Percentiles rank a stretch among this genome's conserved stretches.
phyloP scores from a whole-genome alignment of 2,113 vertebrate genomes.

The Corvus hawaiiensis region DNA sequence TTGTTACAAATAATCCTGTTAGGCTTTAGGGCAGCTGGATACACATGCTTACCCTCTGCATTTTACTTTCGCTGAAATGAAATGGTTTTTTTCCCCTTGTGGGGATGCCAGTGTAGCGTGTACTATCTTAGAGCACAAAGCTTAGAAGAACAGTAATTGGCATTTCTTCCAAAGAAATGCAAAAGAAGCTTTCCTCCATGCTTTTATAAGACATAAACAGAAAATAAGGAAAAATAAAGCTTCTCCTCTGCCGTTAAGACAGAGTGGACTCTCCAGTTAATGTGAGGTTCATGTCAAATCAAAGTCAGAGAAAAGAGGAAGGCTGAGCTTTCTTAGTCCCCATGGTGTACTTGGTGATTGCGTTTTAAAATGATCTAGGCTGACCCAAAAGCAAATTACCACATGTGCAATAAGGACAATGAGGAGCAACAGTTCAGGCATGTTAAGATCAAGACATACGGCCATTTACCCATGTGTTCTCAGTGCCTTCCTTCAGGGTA shows the following conservation, averaged over 20 bases:
- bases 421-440: not conserved
- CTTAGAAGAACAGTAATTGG: not conserved
- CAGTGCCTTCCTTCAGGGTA: too few species aligned
- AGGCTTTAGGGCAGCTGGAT: not conserved
- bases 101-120: not conserved
- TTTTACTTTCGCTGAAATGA: not conserved
- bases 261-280: not conserved
- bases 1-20: not conserved
- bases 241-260: not conserved
- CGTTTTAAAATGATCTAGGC: not conserved
- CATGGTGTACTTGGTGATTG: rapidly evolving
- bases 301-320: not conserved
- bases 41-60: not conserved
- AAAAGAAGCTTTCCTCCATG: not conserved
- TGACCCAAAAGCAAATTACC: not conserved
- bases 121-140: not conserved
- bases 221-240: not conserved
- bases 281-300: not conserved
- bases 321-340: not conserved
- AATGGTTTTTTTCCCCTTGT: not conserved
- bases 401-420: not conserved
- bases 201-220: not conserved
- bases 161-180: not conserved
- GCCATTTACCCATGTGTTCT: not conserved
- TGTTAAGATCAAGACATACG: not conserved